phyloP scores from a whole-genome alignment of 1,140 invertebrate genomes.

The Zaprionus gabonicus region DNA sequence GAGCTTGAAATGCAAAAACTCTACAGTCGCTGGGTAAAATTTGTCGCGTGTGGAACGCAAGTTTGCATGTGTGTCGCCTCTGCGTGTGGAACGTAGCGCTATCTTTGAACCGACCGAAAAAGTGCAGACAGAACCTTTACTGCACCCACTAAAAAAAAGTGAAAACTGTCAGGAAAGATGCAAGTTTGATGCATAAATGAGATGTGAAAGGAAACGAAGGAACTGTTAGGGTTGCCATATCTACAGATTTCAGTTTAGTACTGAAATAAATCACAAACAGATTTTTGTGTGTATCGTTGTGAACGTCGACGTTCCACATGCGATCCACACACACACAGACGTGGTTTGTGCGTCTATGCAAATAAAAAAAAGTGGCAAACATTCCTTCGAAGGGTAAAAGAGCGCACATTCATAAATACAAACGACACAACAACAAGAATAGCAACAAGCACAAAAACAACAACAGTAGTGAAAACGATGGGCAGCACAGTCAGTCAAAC shows the following conservation, averaged over 20 bases:
- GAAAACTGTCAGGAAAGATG: slow-evolving; percentile 58
- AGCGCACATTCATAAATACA: slow-evolving; percentile 44
- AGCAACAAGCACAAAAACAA: slow-evolving; percentile 16
- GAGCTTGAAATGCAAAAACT: slow-evolving; percentile 52
- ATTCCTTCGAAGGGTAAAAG: slow-evolving; percentile 79
- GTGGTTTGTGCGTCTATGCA: slow-evolving; percentile 49
- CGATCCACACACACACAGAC: slow-evolving; percentile 57
- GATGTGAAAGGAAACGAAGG: not conserved
- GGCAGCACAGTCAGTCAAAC: slow-evolving; percentile 54
- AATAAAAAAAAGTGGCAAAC: slow-evolving; percentile 57
- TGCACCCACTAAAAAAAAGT: slow-evolving; percentile 46
- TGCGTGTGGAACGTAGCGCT: slow-evolving; percentile 31
- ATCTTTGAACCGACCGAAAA: slow-evolving; percentile 19
- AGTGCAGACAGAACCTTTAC: not conserved
- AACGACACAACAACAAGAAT: slow-evolving; percentile 43
- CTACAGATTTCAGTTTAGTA: too few relatives aligned
- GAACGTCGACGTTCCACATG: slow-evolving; percentile 74
- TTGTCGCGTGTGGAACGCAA: slow-evolving; percentile 68
- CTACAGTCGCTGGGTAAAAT: slow-evolving; percentile 39
- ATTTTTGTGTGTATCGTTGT: not conserved
- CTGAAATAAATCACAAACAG: too few relatives aligned
- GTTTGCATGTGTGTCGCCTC: slow-evolving; percentile 22
- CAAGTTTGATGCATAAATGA: slow-evolving; percentile 31
- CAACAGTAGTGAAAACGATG: slow-evolving; percentile 42
- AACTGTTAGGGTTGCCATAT: not conserved